Evolutionary conservation across 92 coral and sea anemone species (phyloP), one percentile per base, ranked within the genome.

Genomic region (Porites rus): DNA sequence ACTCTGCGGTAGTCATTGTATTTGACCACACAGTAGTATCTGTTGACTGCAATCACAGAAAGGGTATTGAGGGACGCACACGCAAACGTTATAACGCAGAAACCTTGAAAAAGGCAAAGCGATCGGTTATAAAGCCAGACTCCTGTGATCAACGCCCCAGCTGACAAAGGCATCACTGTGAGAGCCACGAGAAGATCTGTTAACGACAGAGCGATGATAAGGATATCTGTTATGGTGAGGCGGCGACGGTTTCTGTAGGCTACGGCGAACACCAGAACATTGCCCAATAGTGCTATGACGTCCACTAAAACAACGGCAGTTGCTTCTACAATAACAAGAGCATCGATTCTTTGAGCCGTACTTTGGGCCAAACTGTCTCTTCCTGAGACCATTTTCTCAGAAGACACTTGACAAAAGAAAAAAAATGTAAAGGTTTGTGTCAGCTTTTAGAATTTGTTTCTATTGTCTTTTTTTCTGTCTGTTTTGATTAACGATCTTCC

Each of bases 201-300:
- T 0, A 38, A 54, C 14, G 88, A 76, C 17, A 85, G 69, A 25
- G 88, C 88, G 66, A 77, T 83, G 25, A 85, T 85, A 6, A 85
- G 76, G 14, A 65, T 12, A 24, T 85, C 83, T 46, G 88, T 77
- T 9, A 76, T 69, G 43, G 82, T 65, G 12, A 53, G 83, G 12
- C 69, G 76, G 2, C 88, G 83, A 64, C 88, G 88, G 19, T 76
- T 85, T 77, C 69, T 85, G 83, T 66, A 85, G 16, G 88, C 88
- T 22, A 85, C 88, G 24, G 61, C 59, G 24, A 76, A 85, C 22
- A 85, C 83, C 17, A 85, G 56, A 14, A 24, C 46, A 60, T 85
- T 85, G 10, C 88, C 88, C 38, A 77, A 13, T 69, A 85, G 51
- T 11, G 82, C 88, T 76, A 69, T 38, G 76, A 77, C 18, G 60